Base-by-base conservation (phyloP, 2,888 invertebrate species). In the Piscicola geometra region DNA sequence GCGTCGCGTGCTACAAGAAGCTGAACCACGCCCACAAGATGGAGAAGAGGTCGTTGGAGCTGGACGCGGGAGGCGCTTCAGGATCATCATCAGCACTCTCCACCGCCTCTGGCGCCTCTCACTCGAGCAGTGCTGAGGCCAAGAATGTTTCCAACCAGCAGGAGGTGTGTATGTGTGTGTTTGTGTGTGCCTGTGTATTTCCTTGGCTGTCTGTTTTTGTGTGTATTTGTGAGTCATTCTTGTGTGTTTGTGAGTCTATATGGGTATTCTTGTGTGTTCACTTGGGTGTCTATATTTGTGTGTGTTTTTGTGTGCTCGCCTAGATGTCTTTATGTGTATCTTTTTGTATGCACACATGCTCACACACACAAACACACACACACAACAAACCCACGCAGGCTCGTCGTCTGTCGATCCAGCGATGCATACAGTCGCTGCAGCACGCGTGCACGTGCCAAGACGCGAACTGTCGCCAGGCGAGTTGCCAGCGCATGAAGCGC, bases 401-500 rank as follows among this genome's bases (percentile, higher is more conserved):
- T 71, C 88, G 93, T 81, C 92, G 93, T 82, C 83, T 85, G 79
- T 94, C 94, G 80, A 94, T 96, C 84, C 94, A 96, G 85, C 89
- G 94, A 77, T 96, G 95, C 87, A 96, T 96, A 83, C 90, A 91
- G 82, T 93, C 94, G 70, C 88, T 96, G 89, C 92, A 98, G 82
- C 94, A 99, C 88, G 93, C 99, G 79, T 93, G 97, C 87, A 94
- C 94, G 86, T 97, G 97, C 85, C 96, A 96, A 86, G 96, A 98
- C 86, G 98, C 98, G 79, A 99, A 99, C 88, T 99, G 99, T 87
- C 90, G 97, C 78, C 88, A 96, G 81, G 93, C 94, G 30, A 95
- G 95, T 82, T 99, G 99, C 87, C 93, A 94, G 88, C 98, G 97
- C 89, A 99, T 99, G 99, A 99, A 98, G 87, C 90, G 96, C 75